Evolutionary conservation across 2,797 vertebrate species (phyloP), one percentile per base, ranked within the genome.

Genomic region (Darevskia nairensis): DNA sequence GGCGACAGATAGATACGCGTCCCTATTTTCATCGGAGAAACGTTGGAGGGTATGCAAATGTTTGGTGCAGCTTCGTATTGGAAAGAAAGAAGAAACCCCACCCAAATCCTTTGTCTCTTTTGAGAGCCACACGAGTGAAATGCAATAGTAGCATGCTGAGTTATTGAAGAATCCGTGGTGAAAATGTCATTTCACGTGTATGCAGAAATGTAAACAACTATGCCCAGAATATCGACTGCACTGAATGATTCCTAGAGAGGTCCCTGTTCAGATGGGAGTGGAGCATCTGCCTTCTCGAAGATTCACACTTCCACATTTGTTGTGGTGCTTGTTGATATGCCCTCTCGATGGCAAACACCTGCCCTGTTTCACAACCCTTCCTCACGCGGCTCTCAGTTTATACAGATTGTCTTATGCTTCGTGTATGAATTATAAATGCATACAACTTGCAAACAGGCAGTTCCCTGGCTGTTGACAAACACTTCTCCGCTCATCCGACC

Each of bases 291-390:
- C 78, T 88, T 81, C 71, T 46, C 44, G 61, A 66, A 59, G 74
- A 85, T 82, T 90, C 89, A 90, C 86, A 85, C 86, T 50, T 90
- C 17, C 79, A 29, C 86, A 78, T 85, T 88, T 88, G 64, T 77
- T 72, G 82, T 71, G 72, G 79, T 78, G 82, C 71, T 81, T 88
- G 50, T 90, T 88, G 85, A 80, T 77, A 17, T 85, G 82, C 71
- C 46, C 89, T 88, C 83, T 64, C 82, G n/a, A 77, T 69, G 39
- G 86, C 78, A 71, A 88, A 88, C 82, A 88, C 86, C 89, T 88
- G 86, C 83, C 89, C 89, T 50, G 8, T 77, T 81, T 85, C 82
- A 82, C 86, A 85, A 46, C 71, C 79, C 72, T 78, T 82, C 68
- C 9, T 2, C 2, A 39, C 41, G 77, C 41, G 50, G 17, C 80